phyloP scores from a whole-genome alignment of 1,140 invertebrate species.

The Solenopsis invicta region DNA sequence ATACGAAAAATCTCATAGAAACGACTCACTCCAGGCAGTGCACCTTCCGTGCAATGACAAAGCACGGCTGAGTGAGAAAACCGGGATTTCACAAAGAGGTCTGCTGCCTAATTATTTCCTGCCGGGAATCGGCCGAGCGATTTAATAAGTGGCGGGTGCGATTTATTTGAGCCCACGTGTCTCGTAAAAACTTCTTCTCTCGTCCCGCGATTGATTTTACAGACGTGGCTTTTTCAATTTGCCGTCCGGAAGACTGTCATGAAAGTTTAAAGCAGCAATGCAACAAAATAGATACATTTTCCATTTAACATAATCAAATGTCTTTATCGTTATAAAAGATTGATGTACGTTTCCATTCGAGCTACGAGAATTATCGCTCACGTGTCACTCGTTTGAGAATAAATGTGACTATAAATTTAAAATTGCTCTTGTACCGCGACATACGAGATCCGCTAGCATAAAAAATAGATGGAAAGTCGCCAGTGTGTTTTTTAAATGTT shows the following conservation, averaged over 20 bases:
- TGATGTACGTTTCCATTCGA: not conserved
- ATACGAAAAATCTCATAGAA: constrained; percentile 63
- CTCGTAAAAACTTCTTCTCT: constrained; percentile 6
- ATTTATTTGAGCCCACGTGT: constrained; percentile 18
- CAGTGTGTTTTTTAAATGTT: not conserved
- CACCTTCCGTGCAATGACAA: not conserved
- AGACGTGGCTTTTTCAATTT: not conserved
- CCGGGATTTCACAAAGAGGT: constrained; percentile 39
- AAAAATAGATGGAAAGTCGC: not conserved
- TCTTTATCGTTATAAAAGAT: not conserved
- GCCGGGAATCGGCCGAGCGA: constrained; percentile 1
- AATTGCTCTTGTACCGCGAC: not conserved
- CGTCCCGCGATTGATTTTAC: constrained; percentile 19
- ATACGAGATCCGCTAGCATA: not conserved
- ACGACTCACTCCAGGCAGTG: not conserved
- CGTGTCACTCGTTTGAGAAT: not conserved
- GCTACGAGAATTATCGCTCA: constrained; percentile 1
- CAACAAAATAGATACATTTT: constrained; percentile 18
- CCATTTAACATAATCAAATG: not conserved
- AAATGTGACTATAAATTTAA: constrained; percentile 26
- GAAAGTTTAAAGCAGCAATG: constrained; percentile 15
- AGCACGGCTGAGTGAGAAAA: not conserved
- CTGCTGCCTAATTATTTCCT: constrained; percentile 51
- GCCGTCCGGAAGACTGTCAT: not conserved
- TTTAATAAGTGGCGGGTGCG: constrained; percentile 29